Evolutionary conservation across 2,888 invertebrate genomes (phyloP), one percentile per base, ranked within the genome.

Genomic region (Alcis repandata): DNA sequence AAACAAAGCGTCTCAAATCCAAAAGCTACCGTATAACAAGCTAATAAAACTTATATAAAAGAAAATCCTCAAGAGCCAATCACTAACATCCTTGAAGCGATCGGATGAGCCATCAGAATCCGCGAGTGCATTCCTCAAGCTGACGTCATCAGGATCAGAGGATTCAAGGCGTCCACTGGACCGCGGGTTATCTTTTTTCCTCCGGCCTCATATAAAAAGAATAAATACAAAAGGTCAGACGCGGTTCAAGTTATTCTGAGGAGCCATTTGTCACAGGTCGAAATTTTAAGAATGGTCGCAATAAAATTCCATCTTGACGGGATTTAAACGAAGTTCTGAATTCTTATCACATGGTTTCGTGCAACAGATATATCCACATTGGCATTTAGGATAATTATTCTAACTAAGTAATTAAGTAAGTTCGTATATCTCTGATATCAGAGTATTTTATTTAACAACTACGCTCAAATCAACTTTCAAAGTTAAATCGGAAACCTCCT

Each of bases 61-160:
- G 36, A 27, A n/a, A 46, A 19, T 6, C 7, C 3, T 49, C 36
- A 51, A 43, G 56, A 41, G 22, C 36, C 41, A 48, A 61, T 53
- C 51, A 40, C 52, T 45, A 62, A 45, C 58, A 71, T 65, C 58
- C 67, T 68, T 62, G 61, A 52, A 32, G 45, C 43, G 59, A 48
- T 56, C 64, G 59, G 41, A 53, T 59, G 41, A 27, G 52, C 48
- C 68, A 59, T 68, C 59, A 68, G 61, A 70, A 58, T 70, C 71
- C 59, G 69, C 60, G 59, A 60, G 58, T 69, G 72, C 72, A 76
- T 74, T 73, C 73, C 54, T 63, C 63, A 61, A 13, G n/a, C 49
- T 80, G 77, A 83, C 80, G 82, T 82, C 82, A 80, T 38, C 43
- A 36, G 56, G 59, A 52, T 45, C 59, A 71, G 67, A 68, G 69